A percentile compares a stretch with the other conserved stretches of the same genome.
These are phyloP conservation scores for Drosophila acutilabella DNA, from an alignment of 2,888 invertebrate genomes.

Conservation along the genomic window DNA sequence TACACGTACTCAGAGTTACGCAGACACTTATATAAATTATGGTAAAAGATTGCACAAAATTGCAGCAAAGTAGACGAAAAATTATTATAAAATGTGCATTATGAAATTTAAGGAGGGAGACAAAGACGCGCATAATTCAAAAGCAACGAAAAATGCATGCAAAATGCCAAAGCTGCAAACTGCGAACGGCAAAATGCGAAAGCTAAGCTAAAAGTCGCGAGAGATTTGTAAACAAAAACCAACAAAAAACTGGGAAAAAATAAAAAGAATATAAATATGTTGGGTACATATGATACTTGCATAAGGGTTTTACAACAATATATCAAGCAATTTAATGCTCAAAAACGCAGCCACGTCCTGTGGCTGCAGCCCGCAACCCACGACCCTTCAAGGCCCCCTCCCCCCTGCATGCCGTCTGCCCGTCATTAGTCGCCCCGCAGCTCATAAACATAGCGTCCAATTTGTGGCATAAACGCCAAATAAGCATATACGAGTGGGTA, in stretches of 20 bases:
- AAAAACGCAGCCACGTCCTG: constrained; percentile 61
- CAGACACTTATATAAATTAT: constrained; percentile 65
- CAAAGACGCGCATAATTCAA: constrained; percentile 76
- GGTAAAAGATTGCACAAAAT: constrained; percentile 75
- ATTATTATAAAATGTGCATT: constrained; percentile 79
- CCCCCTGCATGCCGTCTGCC: background rate
- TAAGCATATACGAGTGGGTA: constrained; percentile 49
- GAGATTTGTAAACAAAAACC: constrained; percentile 25
- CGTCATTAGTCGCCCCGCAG: constrained; percentile 12
- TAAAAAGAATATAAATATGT: constrained; percentile 9
- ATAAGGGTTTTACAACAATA: constrained; percentile 49
- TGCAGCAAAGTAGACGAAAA: constrained; percentile 79
- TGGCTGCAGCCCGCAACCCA: constrained; percentile 11
- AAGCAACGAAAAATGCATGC: constrained; percentile 31
- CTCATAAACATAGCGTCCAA: constrained; percentile 71
- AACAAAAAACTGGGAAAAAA: constrained; percentile 15
- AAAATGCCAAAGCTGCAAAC: constrained; percentile 23
- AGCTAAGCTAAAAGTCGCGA: constrained; percentile 53
- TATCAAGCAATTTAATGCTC: constrained; percentile 79
- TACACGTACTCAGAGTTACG: constrained; percentile 11
- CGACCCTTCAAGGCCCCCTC: background rate
- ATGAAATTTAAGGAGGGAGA: constrained; percentile 78
- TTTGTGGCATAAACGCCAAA: constrained; percentile 74
- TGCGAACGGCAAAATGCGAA: constrained; percentile 11
- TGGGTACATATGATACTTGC: constrained; percentile 10